A percentile compares a stretch with the other conserved stretches of the same genome.
These are phyloP conservation scores for Liopterus haemorrhoidalis DNA, from an alignment of 2,888 invertebrate genomes.

Conservation along the genomic window DNA sequence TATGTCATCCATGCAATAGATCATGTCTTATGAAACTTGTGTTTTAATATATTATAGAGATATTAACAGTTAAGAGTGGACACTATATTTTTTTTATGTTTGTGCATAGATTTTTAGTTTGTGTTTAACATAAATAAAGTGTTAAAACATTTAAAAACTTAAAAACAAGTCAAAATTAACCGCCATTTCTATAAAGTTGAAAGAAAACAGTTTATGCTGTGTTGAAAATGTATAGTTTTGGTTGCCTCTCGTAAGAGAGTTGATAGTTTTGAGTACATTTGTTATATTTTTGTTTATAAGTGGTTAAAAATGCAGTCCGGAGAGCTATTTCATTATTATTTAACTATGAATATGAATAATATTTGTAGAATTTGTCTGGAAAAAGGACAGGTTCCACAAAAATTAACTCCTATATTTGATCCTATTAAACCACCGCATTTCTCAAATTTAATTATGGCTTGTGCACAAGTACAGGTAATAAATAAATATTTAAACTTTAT, in stretches of 20 bases:
- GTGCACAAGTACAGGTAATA: conserved; percentile 45
- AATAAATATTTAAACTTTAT: conserved; percentile 2
- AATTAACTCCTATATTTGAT: conserved; percentile 46
- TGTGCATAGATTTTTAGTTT: no score
- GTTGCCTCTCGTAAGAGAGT: conserved; percentile 15
- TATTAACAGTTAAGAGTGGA: no score
- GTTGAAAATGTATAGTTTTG: conserved; percentile 20
- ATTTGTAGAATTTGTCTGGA: conserved; percentile 46
- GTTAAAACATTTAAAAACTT: no score
- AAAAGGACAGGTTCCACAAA: conserved; percentile 37
- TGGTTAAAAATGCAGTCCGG: conserved; percentile 38
- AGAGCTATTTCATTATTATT: conserved; percentile 43
- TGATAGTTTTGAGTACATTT: conserved; percentile 22
- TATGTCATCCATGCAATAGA: no score
- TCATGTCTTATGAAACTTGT: no score
- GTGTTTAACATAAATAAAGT: no score
- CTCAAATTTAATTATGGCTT: conserved; percentile 45
- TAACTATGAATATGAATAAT: conserved; percentile 44
- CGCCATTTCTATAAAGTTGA: no score
- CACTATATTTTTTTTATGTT: no score
- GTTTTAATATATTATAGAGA: no score
- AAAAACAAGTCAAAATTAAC: no score
- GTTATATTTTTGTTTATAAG: no score
- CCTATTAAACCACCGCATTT: conserved; percentile 45
- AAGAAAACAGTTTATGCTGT: conserved; percentile 16